Base-by-base conservation (phyloP, 1,140 invertebrate species). In the Temnothorax longispinosus region DNA sequence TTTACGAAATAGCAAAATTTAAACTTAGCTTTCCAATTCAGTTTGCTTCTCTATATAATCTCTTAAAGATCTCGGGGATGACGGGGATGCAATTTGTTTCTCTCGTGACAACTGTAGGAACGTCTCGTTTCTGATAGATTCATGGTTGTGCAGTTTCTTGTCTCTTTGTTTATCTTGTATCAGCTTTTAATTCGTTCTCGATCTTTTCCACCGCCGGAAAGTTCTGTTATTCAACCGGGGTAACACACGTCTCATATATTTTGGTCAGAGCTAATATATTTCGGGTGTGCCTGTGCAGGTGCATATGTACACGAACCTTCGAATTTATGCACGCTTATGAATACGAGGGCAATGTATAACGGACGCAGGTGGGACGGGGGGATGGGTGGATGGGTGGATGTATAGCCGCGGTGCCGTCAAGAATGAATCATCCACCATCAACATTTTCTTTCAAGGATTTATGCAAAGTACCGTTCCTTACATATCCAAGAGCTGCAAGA, bases 291-390 rank as follows among this genome's bases (percentile, higher is more conserved):
- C 50, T 44, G 87, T 54, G 27, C 80, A 44, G 18, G 56, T 58
- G 76, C 27, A 71, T 65, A 56, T 54, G 58, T 38, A 44, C 38
- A 88, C 74, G 82, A 89, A 72, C 56, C 58, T 74, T 52, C 58
- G 38, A 88, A 89, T 89, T 89, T 88, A 88, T 86, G 81, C 58
- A 44, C 60, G 81, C 85, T 88, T 88, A 88, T 75, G 87, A 88
- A 72, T 77, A 89, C 65, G 21, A 58, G 52, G 88, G 67, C 56
- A 86, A 89, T 80, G 87, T 74, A 84, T 84, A 84, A 84, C 80
- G 54, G 80, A 84, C 69, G 54, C 80, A 84, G 69, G 18, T 47
- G 74, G 65, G 13, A 6, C 13, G 18, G 41, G n/a, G 69, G 15
- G 47, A 32, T 35, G 7, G 44, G 41, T 32, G 4, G n/a, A 18